Percentiles rank a stretch among this genome's conserved stretches.
phyloP scores from a whole-genome alignment of 1,140 invertebrate genomes.

The Hycleus phaleratus region DNA sequence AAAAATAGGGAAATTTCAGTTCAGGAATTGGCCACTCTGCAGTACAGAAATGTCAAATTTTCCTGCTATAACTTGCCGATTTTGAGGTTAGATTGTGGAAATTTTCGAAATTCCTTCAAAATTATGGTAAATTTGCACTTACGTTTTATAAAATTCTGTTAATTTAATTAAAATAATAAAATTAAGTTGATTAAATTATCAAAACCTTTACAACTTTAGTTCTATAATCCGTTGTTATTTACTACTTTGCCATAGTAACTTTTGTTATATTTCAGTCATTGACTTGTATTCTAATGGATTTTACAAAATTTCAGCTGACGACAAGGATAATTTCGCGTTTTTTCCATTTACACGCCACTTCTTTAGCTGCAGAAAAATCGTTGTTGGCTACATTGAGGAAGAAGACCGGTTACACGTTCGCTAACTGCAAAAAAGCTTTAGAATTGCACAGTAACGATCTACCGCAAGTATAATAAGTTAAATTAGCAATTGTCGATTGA shows the following conservation, averaged over 20 bases:
- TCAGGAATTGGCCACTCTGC: background rate
- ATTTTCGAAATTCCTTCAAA: background rate
- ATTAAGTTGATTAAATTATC: background rate
- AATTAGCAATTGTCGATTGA: background rate
- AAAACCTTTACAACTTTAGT: background rate
- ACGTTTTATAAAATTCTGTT: background rate
- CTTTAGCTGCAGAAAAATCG: conserved; percentile 51
- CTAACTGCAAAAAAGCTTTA: conserved; percentile 91
- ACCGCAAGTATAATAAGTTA: conserved; percentile 53
- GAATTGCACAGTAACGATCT: conserved; percentile 81
- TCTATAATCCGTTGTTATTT: background rate
- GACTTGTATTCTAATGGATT: no score
- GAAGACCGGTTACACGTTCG: conserved; percentile 90
- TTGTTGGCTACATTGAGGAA: conserved; percentile 76
- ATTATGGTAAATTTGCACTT: conserved; percentile 4
- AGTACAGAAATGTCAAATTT: background rate
- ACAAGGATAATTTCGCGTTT: conserved; percentile 6
- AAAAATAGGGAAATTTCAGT: background rate
- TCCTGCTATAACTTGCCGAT: background rate
- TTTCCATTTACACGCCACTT: conserved; percentile 1
- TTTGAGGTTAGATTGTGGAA: conserved; percentile 4
- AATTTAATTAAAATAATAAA: background rate
- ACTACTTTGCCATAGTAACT: conserved; percentile 15
- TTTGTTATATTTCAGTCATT: no score
- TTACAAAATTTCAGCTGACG: conserved; percentile 1